Evolutionary conservation across 1,140 invertebrate genomes (phyloP).

Genomic region (Drosophila repleta): DNA sequence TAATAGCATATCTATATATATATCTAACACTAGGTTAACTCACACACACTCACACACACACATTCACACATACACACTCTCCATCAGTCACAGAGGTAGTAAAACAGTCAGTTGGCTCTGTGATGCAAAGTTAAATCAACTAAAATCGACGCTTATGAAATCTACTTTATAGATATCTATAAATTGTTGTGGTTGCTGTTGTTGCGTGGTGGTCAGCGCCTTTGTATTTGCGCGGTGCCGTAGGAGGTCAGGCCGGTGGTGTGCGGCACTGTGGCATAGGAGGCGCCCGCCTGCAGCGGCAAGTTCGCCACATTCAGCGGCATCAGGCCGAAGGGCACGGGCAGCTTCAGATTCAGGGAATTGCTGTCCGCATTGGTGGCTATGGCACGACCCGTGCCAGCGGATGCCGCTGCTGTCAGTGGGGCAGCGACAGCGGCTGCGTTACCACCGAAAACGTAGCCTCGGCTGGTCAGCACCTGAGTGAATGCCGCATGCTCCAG

Average conservation of each 20-base stretch:
- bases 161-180: slow-evolving; percentile 4
- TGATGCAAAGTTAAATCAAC: slow-evolving; percentile 4
- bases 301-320: slow-evolving; percentile 72
- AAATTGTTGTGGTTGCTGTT: neutral
- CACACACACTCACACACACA: slow-evolving; percentile 6
- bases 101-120: slow-evolving; percentile 24
- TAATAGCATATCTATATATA: slow-evolving; percentile 25
- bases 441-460: slow-evolving; percentile 61
- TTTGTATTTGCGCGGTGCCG: slow-evolving; percentile 70
- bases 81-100: slow-evolving; percentile 9
- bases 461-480: slow-evolving; percentile 70
- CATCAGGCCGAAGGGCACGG: slow-evolving; percentile 70
- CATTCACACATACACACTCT: slow-evolving; percentile 1
- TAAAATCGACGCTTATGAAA: slow-evolving; percentile 28
- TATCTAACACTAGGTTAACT: slow-evolving; percentile 6
- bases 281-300: slow-evolving; percentile 73
- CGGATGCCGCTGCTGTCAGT: neutral
- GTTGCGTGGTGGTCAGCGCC: slow-evolving; percentile 41
- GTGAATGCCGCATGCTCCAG: slow-evolving; percentile 77
- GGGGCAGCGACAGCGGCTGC: slow-evolving; percentile 16
- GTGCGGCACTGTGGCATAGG: slow-evolving; percentile 63
- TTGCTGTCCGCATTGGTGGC: slow-evolving; percentile 41
- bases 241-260: slow-evolving; percentile 76
- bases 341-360: slow-evolving; percentile 73
- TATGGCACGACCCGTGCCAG: slow-evolving; percentile 39